A percentile compares a stretch with the other conserved stretches of the same genome.
Conservation (phyloP, 1,140 invertebrate species). For the Thaumatotibia leucotreta region DNA sequence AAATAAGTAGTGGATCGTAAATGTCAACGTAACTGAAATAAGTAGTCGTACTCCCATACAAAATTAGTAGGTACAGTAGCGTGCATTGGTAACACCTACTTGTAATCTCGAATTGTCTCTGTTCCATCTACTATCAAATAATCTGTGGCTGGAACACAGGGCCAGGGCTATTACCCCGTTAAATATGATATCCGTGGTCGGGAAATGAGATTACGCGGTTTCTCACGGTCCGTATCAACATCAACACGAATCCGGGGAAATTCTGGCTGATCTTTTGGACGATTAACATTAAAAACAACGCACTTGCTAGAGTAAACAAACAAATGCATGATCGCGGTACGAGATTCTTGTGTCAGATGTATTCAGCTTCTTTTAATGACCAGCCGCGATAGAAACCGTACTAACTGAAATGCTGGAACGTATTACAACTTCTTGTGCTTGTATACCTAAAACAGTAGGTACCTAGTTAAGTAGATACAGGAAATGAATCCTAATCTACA, state of each 20-base stretch:
- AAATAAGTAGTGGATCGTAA: too few species aligned
- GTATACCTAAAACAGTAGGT: too few species aligned
- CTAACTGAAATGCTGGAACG: too few species aligned
- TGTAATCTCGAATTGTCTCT: neutral
- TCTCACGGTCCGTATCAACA: neutral
- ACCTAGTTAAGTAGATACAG: too few species aligned
- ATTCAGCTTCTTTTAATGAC: neutral
- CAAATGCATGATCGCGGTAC: neutral
- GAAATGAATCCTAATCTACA: neutral
- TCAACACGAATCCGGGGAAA: slow-evolving; percentile 2
- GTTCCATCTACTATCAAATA: neutral
- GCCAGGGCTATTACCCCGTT: neutral
- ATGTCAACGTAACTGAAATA: too few species aligned
- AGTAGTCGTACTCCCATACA: too few species aligned
- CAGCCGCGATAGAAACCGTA: too few species aligned
- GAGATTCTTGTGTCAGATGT: too few species aligned
- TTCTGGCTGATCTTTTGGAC: neutral
- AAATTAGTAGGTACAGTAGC: too few species aligned
- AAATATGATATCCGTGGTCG: neutral
- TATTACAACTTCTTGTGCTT: too few species aligned
- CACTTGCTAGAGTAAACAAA: neutral
- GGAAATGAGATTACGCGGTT: neutral
- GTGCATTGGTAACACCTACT: neutral
- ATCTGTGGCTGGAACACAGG: neutral
- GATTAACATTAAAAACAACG: neutral